phyloP scores from a whole-genome alignment of 2,888 invertebrate genomes.

The Apantesis nais region DNA sequence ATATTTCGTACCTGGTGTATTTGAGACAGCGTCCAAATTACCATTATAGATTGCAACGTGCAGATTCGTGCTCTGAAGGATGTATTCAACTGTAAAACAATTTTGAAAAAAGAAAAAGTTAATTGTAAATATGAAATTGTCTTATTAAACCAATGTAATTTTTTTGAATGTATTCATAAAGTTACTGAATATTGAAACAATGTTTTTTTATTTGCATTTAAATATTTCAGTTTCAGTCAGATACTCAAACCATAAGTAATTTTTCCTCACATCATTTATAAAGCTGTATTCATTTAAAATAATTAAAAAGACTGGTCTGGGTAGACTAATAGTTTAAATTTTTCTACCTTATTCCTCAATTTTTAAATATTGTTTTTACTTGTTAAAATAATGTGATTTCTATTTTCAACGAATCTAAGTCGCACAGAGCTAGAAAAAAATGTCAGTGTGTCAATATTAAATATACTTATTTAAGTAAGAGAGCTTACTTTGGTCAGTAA shows the following conservation, averaged over 20 bases:
- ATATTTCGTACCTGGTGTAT: slow-evolving; percentile 88
- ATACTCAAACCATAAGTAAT: too few relatives aligned
- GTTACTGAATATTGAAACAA: neutral
- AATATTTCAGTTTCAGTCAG: neutral
- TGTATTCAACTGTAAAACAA: slow-evolving; percentile 86
- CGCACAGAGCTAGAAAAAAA: neutral
- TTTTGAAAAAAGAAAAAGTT: neutral
- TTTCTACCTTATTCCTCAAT: too few relatives aligned
- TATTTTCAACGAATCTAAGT: neutral
- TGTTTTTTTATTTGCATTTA: neutral
- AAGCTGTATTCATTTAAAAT: too few relatives aligned
- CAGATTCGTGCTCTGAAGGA: slow-evolving; percentile 87
- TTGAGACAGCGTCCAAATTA: slow-evolving; percentile 93
- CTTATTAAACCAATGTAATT: neutral
- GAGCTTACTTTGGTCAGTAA: slow-evolving; percentile 84
- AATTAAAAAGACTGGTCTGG: too few relatives aligned
- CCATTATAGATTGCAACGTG: slow-evolving; percentile 90
- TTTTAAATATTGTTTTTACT: too few relatives aligned
- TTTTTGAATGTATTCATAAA: neutral
- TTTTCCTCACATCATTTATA: too few relatives aligned
- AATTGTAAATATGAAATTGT: neutral
- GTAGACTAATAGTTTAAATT: too few relatives aligned
- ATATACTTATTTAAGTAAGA: neutral
- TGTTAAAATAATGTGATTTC: too few relatives aligned
- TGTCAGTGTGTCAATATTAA: neutral